These are phyloP conservation scores for Elaphurus davidianus DNA, from an alignment of 2,113 vertebrate species.

Conservation along the genomic window DNA sequence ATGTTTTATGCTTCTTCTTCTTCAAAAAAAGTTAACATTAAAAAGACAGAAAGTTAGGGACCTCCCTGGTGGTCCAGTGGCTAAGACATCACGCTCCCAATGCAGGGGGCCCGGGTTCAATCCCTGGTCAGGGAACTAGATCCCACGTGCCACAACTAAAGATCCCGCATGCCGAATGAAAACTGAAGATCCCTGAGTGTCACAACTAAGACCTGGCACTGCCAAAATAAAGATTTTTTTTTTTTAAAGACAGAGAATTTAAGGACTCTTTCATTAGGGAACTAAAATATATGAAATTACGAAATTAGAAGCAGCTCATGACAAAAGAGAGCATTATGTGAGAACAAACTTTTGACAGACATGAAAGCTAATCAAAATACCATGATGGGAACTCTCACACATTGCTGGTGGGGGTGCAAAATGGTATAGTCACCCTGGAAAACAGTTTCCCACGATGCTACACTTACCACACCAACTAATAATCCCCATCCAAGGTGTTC, in stretches of 20 bases:
- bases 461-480: neutral
- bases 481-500: neutral
- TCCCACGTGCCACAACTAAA: neutral
- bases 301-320: neutral
- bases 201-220: neutral
- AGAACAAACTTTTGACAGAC: neutral
- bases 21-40: neutral
- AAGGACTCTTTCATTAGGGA: neutral
- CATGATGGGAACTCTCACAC: neutral
- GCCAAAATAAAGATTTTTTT: neutral
- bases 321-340: neutral
- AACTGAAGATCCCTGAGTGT: neutral
- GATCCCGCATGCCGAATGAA: neutral
- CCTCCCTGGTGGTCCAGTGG: neutral
- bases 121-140: neutral
- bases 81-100: neutral
- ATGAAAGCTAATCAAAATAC: neutral
- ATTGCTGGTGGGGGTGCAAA: neutral
- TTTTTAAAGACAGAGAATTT: neutral
- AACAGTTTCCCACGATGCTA: neutral
- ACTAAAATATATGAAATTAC: neutral
- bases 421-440: neutral
- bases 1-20: neutral
- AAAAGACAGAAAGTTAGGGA: neutral
- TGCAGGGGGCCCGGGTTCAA: accelerated